Base-by-base conservation (phyloP, 2,888 invertebrate species). In the Microchrysa polita region DNA sequence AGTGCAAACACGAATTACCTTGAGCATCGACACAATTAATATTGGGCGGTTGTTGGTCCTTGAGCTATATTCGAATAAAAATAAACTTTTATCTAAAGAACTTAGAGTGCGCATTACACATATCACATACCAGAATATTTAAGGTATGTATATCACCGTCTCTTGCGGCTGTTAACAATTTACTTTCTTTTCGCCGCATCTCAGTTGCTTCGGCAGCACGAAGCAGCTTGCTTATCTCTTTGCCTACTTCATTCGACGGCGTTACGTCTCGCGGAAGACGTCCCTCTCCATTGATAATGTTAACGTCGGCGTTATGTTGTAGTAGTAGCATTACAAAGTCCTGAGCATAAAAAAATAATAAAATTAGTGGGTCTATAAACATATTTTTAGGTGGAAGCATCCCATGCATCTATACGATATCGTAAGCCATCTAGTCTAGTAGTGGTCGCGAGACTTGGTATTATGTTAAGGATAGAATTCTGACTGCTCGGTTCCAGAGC, bases 1-100 rank as follows among this genome's bases (percentile, higher is more conserved):
- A 88, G 80, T 91, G 91, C 1, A 91, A 83, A 44, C 90, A 88
- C 0, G 90, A 88, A 83, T 91, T 91, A 67, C 91, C 91, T 79
- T 87, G 88, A 1, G 85, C 83, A 80, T 91, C 91, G 67, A 87
- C 86, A 79, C 89, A 89, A 83, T 90, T 90, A 71, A 91, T 88
- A 78, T 88, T 89, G 0, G 89, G 88, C 0, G 89, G 86, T 76
- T 86, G 86, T 0, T 87, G 82, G 27, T 86, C 85, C 80, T 86
- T 87, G 27, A 91, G 82, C 90, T 91, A 81, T n/a, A 1, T 81
- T 83, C 7, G 4, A 63, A 52, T 48, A 12, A 53, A 22, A 34
- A 73, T 74, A 55, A 27, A 23, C 61, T 73, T 52, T 74, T 48
- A 52, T 59, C 34, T n/a, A n/a, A n/a, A n/a, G n/a, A n/a, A n/a